Evolutionary conservation across 1,140 invertebrate species (phyloP).

Genomic region (Metopolophium dirhodum): DNA sequence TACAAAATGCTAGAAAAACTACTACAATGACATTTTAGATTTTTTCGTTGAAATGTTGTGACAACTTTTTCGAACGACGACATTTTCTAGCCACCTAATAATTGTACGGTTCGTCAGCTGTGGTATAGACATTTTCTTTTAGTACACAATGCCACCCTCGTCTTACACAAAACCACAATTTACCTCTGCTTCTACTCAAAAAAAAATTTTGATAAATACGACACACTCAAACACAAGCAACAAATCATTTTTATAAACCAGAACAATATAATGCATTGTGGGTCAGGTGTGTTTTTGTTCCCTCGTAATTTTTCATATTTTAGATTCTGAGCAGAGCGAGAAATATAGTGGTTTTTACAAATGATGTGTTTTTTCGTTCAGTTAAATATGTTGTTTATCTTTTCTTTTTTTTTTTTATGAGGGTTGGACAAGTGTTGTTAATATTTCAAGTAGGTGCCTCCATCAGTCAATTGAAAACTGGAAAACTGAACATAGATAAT

Average conservation of each 20-base stretch:
- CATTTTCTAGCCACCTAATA: neutral
- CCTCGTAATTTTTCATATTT: slow-evolving; percentile 17
- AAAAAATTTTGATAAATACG: slow-evolving; percentile 1
- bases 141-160: neutral
- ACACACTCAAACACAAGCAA: neutral
- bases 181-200: neutral
- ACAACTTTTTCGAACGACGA: neutral
- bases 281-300: neutral
- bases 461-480: neutral
- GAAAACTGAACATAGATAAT: neutral
- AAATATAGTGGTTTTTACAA: neutral
- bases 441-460: neutral
- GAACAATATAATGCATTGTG: slow-evolving; percentile 24
- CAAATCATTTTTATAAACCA: slow-evolving; percentile 23
- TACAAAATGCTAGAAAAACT: neutral
- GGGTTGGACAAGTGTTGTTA: neutral
- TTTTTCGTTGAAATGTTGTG: neutral
- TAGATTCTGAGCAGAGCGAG: neutral
- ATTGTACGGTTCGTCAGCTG: neutral
- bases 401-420: neutral
- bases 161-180: neutral
- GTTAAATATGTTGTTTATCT: neutral
- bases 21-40: neutral
- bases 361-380: neutral
- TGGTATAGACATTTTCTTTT: neutral